Percentiles rank a stretch among this genome's conserved stretches.
phyloP scores from a whole-genome alignment of 2,888 invertebrate genomes.

The Andrena minutula region DNA sequence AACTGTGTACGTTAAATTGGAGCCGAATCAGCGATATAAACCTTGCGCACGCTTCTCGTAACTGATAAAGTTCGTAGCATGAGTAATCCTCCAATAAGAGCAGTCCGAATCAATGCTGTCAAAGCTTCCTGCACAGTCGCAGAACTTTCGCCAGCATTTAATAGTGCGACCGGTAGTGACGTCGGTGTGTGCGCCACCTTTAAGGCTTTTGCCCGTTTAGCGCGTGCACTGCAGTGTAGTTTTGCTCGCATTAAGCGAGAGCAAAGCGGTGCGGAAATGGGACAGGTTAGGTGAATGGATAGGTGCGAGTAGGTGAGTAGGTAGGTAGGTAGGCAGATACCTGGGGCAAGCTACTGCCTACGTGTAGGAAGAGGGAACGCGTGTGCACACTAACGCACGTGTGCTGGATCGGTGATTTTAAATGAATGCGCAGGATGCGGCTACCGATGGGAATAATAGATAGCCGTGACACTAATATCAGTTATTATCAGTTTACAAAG shows the following conservation, averaged over 20 bases:
- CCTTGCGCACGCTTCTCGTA: too few relatives aligned
- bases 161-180: background rate
- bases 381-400: constrained; percentile 47
- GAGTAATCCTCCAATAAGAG: background rate
- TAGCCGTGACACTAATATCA: constrained; percentile 21
- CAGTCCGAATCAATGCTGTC: background rate
- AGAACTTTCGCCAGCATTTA: background rate
- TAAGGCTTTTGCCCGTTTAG: constrained; percentile 33
- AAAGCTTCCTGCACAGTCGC: background rate
- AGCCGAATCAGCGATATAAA: too few relatives aligned
- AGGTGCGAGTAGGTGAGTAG: constrained; percentile 78
- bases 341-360: constrained; percentile 42
- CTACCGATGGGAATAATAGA: constrained; percentile 56
- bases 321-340: constrained; percentile 73
- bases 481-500: constrained; percentile 34
- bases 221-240: constrained; percentile 27
- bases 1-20: too few relatives aligned
- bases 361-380: constrained; percentile 58
- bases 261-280: constrained; percentile 72
- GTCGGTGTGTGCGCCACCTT: constrained; percentile 20
- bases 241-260: constrained; percentile 64
- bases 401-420: constrained; percentile 44
- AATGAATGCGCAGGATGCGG: constrained; percentile 59
- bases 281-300: constrained; percentile 73
- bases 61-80: too few relatives aligned